Evolutionary conservation across 2,113 vertebrate species (phyloP).

Genomic region (Panthera tigris): DNA sequence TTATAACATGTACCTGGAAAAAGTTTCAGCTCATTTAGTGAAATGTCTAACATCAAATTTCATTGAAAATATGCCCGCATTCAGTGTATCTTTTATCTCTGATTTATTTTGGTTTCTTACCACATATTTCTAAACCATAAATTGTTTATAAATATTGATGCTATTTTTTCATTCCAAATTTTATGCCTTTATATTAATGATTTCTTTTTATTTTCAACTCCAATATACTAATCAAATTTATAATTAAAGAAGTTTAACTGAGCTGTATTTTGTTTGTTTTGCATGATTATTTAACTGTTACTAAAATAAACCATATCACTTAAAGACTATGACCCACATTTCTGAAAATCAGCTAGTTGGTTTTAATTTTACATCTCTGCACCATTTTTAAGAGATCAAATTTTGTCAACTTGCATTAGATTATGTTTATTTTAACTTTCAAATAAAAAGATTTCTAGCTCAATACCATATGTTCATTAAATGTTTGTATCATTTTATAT

Average conservation of each 20-base stretch:
- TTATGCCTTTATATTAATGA: not conserved
- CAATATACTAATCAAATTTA: not conserved
- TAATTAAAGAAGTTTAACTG: not conserved
- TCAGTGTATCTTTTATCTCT: not conserved
- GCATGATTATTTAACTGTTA: not conserved
- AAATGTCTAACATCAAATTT: constrained; percentile 4
- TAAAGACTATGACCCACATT: not conserved
- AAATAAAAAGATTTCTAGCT: not conserved
- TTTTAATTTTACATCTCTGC: not conserved
- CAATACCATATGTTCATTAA: not conserved
- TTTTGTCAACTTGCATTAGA: not conserved
- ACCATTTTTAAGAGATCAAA: not conserved
- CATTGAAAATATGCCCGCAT: constrained; percentile 17
- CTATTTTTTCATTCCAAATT: not conserved
- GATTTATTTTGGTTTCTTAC: constrained; percentile 4
- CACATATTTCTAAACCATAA: not conserved
- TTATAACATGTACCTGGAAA: constrained; percentile 52
- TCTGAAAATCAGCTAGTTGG: not conserved
- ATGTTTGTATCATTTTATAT: not conserved
- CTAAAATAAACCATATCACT: not conserved
- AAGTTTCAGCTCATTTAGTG: constrained; percentile 58
- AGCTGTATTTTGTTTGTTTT: not conserved
- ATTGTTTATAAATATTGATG: not conserved
- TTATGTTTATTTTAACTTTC: not conserved
- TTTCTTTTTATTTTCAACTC: constrained; percentile 20